These are phyloP conservation scores for Eupithecia pulchellata DNA, from an alignment of 2,888 invertebrate species.

Conservation along the genomic window DNA sequence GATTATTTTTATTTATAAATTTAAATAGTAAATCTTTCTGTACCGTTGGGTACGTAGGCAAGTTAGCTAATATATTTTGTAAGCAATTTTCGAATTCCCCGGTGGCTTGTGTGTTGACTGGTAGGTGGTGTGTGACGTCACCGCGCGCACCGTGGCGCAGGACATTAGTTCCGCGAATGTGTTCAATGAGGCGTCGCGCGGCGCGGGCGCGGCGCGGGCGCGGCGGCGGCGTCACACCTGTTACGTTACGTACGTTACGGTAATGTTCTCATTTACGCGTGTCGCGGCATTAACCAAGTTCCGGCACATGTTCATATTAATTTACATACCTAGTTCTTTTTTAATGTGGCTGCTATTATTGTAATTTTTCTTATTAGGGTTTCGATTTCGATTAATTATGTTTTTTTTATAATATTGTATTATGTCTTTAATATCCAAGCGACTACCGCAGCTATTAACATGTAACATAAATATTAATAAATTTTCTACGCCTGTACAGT, in stretches of 20 bases:
- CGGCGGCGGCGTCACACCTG: slow-evolving; percentile 32
- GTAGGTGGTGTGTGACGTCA: slow-evolving; percentile 20
- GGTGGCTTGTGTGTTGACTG: not conserved
- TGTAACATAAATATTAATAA: too few species aligned
- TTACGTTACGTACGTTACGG: slow-evolving; percentile 30
- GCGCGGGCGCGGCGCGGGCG: not conserved
- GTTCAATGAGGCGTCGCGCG: slow-evolving; percentile 49
- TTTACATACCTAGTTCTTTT: not conserved
- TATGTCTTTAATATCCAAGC: too few species aligned
- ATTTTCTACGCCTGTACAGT: too few species aligned
- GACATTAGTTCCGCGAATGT: slow-evolving; percentile 50
- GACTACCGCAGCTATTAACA: too few species aligned
- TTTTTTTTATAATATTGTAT: too few species aligned
- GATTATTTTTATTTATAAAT: not conserved
- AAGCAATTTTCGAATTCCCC: too few species aligned
- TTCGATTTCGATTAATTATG: too few species aligned
- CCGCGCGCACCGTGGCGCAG: slow-evolving; percentile 17
- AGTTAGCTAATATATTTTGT: too few species aligned
- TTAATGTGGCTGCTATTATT: not conserved
- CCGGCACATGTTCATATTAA: not conserved
- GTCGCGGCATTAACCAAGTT: slow-evolving; percentile 1
- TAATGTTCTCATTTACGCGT: slow-evolving; percentile 31
- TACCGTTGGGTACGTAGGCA: too few species aligned
- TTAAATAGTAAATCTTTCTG: not conserved
- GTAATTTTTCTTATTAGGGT: not conserved